Evolutionary conservation across 2,888 invertebrate genomes (phyloP), one percentile per base, ranked within the genome.

Genomic region (Drosophila greeni): DNA sequence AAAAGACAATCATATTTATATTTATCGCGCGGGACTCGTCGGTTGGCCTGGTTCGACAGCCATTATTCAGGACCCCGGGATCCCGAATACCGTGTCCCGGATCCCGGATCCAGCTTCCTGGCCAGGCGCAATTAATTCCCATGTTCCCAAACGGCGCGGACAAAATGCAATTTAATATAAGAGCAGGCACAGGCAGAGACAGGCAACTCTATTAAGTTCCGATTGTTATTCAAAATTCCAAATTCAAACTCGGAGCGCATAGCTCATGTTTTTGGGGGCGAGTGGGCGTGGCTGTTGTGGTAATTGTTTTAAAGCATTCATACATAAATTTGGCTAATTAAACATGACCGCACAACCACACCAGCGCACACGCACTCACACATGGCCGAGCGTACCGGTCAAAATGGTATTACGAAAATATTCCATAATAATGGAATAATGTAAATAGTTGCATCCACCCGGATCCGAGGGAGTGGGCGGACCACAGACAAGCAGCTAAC

Each of bases 291-390:
- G 51, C 51, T 24, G 26, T 47, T 67, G 66, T 36, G 61, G 70
- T 75, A 84, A 80, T 82, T 84, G 82, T 82, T 80, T 82, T 71
- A 73, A 73, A 69, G 76, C 70, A 80, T 68, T 73, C 71, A 69
- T 73, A 74, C 80, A 82, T 71, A 75, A 67, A 79, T 84, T 76
- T 75, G 70, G 71, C 70, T 80, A 83, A 82, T 82, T 80, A 83
- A 82, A 80, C 78, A 80, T 73, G 74, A 52, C 81, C 85, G 60
- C 71, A 82, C 42, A 36, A 29, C 31, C 66, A 55, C 24, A 47
- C 18, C 42, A 42, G 24, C 24, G 4, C n/a, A 31, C 26, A 29
- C 31, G 29, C 56, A 47, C 33, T 2, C 48, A 26, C 29, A 18
- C 18, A 29, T 1, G 11, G 20, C 29, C 12, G 3, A 3, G 26